A percentile compares a stretch with the other conserved stretches of the same genome.
phyloP scores from a whole-genome alignment of 2,797 vertebrate genomes.

The Thaleichthys pacificus region DNA sequence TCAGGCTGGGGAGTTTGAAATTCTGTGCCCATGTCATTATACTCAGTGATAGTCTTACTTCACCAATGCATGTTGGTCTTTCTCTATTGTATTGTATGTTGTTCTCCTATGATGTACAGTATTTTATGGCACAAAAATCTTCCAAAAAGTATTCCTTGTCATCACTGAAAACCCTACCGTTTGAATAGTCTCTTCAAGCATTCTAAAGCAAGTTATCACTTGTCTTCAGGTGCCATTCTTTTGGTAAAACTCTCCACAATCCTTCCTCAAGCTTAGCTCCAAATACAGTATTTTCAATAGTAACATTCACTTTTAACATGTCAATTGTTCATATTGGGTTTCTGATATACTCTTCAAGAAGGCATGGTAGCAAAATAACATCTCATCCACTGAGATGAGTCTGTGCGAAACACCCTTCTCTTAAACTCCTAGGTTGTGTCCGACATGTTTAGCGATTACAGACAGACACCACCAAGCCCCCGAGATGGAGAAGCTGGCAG shows the following conservation, averaged over 20 bases:
- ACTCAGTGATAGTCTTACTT: conserved; percentile 49
- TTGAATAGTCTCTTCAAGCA: conserved; percentile 50
- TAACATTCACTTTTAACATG: conserved; percentile 78
- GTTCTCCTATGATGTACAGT: conserved; percentile 60
- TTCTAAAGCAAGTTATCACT: conserved; percentile 40
- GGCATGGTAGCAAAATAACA: conserved; percentile 80
- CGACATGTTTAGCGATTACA: conserved; percentile 17
- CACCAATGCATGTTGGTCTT: conserved; percentile 51
- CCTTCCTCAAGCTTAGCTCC: conserved; percentile 65
- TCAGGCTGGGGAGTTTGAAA: conserved; percentile 81
- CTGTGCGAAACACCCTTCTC: conserved; percentile 47
- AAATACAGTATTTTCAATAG: conserved; percentile 70
- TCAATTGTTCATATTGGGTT: conserved; percentile 68
- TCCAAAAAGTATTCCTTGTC: conserved; percentile 60
- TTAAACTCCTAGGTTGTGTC: conserved; percentile 12
- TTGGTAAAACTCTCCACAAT: conserved; percentile 60
- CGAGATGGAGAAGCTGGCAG: conserved; percentile 14
- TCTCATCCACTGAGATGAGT: conserved; percentile 69
- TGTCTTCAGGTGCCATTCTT: conserved; percentile 51
- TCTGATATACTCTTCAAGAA: conserved; percentile 69
- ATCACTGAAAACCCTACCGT: conserved; percentile 33
- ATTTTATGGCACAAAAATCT: conserved; percentile 75
- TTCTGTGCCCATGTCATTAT: conserved; percentile 65
- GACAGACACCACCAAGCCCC: not conserved
- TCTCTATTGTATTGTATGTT: conserved; percentile 47